Conservation (phyloP, 2,888 invertebrate species). For the Incurvaria masculella region DNA sequence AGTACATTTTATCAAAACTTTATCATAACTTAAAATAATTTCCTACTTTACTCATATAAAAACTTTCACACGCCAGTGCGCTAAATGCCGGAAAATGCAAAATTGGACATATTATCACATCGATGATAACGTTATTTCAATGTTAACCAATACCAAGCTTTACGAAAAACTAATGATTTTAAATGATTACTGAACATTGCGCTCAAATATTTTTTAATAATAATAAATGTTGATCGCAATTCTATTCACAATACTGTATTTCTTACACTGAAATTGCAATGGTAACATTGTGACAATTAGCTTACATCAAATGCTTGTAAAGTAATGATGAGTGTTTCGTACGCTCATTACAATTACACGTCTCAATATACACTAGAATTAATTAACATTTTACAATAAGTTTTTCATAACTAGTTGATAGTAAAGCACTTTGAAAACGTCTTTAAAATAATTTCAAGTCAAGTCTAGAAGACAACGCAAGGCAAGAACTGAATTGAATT, state of each 20-base stretch:
- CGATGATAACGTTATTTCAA: neutral
- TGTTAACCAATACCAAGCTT: too few relatives aligned
- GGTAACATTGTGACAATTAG: too few relatives aligned
- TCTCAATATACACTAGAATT: constrained; percentile 4
- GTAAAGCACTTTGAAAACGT: constrained; percentile 55
- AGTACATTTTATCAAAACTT: neutral
- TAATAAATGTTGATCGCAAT: too few relatives aligned
- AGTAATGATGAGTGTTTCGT: neutral
- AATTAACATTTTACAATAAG: constrained; percentile 16
- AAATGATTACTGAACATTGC: neutral
- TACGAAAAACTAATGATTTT: too few relatives aligned
- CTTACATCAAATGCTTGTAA: too few relatives aligned
- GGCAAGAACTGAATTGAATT: too few relatives aligned
- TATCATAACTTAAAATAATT: neutral
- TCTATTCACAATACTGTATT: too few relatives aligned
- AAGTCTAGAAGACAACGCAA: too few relatives aligned
- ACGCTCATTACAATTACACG: neutral
- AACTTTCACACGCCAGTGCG: neutral
- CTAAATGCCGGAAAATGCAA: neutral
- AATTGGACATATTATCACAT: neutral
- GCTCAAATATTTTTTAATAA: neutral
- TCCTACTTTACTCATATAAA: neutral
- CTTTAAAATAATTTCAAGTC: neutral
- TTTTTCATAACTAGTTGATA: constrained; percentile 49
- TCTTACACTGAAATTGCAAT: too few relatives aligned